These are phyloP conservation scores for Callyntrura sp. DNA, from an alignment of 2,888 invertebrate genomes.

Conservation along the genomic window DNA sequence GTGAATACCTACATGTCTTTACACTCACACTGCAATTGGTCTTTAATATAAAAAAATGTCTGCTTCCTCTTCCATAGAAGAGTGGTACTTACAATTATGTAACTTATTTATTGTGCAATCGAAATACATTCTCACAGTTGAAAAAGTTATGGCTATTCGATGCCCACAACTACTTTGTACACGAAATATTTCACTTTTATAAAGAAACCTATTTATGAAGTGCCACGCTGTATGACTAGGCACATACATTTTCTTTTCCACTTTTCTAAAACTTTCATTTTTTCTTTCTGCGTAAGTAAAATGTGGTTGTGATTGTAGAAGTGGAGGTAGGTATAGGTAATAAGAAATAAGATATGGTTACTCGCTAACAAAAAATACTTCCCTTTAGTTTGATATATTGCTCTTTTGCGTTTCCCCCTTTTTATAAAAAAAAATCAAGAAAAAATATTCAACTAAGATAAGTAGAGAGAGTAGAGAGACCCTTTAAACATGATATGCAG, in stretches of 20 bases:
- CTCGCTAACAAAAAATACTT: conserved; percentile 16
- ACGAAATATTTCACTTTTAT: conserved; percentile 51
- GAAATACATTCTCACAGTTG: background rate
- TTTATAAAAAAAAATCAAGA: conserved; percentile 14
- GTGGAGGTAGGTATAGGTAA: conserved; percentile 16
- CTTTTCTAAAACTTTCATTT: conserved; percentile 5
- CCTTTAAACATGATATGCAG: too few species aligned
- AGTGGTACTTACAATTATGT: background rate
- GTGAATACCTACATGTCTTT: too few species aligned
- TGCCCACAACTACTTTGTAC: conserved; percentile 24
- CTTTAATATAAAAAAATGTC: too few species aligned
- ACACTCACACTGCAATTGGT: too few species aligned
- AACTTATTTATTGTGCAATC: background rate
- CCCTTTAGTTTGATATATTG: background rate
- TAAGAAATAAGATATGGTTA: conserved; percentile 63
- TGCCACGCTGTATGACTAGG: background rate
- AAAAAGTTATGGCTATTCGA: background rate
- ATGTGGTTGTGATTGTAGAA: conserved; percentile 6
- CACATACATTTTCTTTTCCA: conserved; percentile 30
- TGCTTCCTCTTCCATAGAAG: background rate
- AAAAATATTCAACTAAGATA: background rate
- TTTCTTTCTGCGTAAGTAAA: background rate
- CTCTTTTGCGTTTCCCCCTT: too few species aligned
- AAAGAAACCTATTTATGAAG: background rate
- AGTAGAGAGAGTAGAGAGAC: too few species aligned